Base-by-base conservation (phyloP, 2,113 vertebrate genomes). In the Urocolius indicus region DNA sequence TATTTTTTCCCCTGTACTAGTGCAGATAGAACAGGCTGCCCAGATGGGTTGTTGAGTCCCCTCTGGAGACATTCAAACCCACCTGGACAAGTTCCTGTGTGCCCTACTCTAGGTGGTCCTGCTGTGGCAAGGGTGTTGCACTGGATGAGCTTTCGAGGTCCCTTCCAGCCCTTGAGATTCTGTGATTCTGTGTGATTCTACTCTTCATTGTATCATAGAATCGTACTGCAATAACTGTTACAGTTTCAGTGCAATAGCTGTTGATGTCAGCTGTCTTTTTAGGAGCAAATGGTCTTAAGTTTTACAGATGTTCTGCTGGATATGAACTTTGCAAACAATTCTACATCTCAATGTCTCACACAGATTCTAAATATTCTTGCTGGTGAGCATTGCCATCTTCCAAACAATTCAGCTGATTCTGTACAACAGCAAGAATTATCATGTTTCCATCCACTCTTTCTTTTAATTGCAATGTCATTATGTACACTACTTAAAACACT, bases 341-440 rank as follows among this genome's bases (percentile, higher is more conserved):
- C 75, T 57, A 62, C 46, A 63, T 88, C 80, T 95, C 72, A 63
- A 10, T 55, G 43, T 8, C 68, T 84, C 62, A 48, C 5, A 11
- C 36, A 80, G 59, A 68, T 18, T 58, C 51, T 69, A 58, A 86
- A 72, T 49, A 11, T 34, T 69, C 63, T 4, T 71, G 62, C 71
- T 91, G 87, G 82, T 3, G 63, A 94, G 65, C 65, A 29, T 9
- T 34, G 34, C n/a, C 48, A 46, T 77, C 88, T 93, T 71, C 75
- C 59, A 83, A 61, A 96, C 85, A 96, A 92, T 88, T 69, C 94
- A 80, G 55, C 72, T 90, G 83, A 92, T 90, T 90, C 90, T 61
- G 43, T 15, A 63, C 46, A 76, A 34, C 51, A 84, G 82, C 55
- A 84, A 43, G 88, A 92, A 94, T 77, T 67, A 77, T 2, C 63